phyloP scores from a whole-genome alignment of 2,113 vertebrate species.

The Larimichthys crocea region DNA sequence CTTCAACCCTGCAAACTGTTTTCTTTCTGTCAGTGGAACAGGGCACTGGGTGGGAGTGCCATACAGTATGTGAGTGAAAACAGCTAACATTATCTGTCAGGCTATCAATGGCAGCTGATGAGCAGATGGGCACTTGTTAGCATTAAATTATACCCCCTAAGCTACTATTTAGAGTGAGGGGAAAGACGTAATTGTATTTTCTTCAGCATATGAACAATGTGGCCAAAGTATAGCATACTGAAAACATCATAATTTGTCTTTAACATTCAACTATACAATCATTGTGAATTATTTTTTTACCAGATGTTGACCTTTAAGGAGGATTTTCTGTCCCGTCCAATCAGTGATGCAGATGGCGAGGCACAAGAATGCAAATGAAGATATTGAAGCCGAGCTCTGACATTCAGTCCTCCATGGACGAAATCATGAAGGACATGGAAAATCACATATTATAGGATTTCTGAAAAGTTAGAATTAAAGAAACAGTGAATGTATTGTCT shows the following conservation, averaged over 20 bases:
- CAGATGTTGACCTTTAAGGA: slow-evolving; percentile 76
- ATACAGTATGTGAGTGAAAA: slow-evolving; percentile 23
- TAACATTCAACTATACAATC: neutral
- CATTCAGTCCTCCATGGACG: slow-evolving; percentile 68
- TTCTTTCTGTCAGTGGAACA: slow-evolving; percentile 18
- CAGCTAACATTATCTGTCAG: slow-evolving; percentile 16
- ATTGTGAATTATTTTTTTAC: slow-evolving; percentile 19
- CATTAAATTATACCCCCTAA: neutral
- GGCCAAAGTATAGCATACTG: neutral
- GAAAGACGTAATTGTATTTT: neutral
- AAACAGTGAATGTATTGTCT: neutral
- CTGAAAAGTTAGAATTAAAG: neutral
- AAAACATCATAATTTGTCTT: slow-evolving; percentile 1
- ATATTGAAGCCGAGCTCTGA: slow-evolving; percentile 57
- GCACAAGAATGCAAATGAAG: slow-evolving; percentile 69
- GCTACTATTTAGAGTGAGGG: neutral
- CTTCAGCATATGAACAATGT: too few relatives aligned
- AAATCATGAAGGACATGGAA: slow-evolving; percentile 39
- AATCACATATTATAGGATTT: slow-evolving; percentile 43
- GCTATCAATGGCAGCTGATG: slow-evolving; percentile 14
- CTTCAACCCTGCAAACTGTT: slow-evolving; percentile 48
- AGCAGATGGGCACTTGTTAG: neutral
- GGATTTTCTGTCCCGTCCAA: slow-evolving; percentile 45
- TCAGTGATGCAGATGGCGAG: slow-evolving; percentile 44
- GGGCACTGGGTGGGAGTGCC: neutral